Percentiles rank a stretch among this genome's conserved stretches.
These are phyloP conservation scores for Heliconius hermathena DNA, from an alignment of 1,140 invertebrate genomes.

Conservation along the genomic window DNA sequence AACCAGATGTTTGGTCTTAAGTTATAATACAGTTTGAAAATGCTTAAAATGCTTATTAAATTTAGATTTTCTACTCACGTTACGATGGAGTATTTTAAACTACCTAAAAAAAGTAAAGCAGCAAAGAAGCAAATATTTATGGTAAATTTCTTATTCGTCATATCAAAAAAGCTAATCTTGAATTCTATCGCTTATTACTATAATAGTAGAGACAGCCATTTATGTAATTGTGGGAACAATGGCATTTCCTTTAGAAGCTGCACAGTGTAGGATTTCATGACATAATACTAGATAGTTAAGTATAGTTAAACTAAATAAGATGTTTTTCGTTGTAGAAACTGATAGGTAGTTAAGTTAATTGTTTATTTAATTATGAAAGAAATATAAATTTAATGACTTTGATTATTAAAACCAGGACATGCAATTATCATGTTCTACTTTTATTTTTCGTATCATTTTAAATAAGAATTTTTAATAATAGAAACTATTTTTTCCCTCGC, in stretches of 20 bases:
- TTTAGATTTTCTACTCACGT: too few relatives aligned
- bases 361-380: neutral
- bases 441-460: too few relatives aligned
- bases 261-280: neutral
- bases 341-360: neutral
- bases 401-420: neutral
- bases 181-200: neutral
- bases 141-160: neutral
- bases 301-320: neutral
- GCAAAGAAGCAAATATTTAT: too few relatives aligned
- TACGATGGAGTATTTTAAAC: too few relatives aligned
- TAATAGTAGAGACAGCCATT: neutral
- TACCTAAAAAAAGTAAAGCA: too few relatives aligned
- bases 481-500: too few relatives aligned
- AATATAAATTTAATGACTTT: neutral
- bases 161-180: neutral
- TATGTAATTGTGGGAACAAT: constrained; percentile 8
- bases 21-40: too few relatives aligned
- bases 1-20: too few relatives aligned
- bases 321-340: neutral
- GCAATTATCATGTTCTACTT: too few relatives aligned
- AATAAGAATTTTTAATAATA: too few relatives aligned
- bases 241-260: neutral
- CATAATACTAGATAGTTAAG: neutral
- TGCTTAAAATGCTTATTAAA: too few relatives aligned